Evolutionary conservation across 2,797 vertebrate genomes (phyloP).

Genomic region (Anguilla anguilla): DNA sequence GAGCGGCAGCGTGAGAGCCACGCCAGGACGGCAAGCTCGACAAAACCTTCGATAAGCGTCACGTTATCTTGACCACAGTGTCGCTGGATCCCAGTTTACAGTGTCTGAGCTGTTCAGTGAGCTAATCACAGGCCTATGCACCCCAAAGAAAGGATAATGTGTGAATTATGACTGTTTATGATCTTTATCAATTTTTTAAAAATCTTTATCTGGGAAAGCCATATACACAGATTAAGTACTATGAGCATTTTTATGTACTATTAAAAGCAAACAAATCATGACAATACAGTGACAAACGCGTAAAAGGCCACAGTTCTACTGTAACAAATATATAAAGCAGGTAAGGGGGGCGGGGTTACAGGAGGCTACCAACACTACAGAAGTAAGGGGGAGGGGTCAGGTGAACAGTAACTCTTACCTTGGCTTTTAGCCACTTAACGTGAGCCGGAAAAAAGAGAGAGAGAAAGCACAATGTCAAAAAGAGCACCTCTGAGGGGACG

Average conservation of each 20-base stretch:
- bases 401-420: conserved; percentile 81
- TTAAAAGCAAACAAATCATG: conserved; percentile 4
- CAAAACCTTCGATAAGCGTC: not conserved
- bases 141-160: no score
- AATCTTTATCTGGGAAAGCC: conserved; percentile 1
- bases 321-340: not conserved
- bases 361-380: not conserved
- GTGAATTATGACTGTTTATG: not conserved
- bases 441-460: conserved; percentile 78
- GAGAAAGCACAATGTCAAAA: conserved; percentile 77
- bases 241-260: not conserved
- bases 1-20: not conserved
- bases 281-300: conserved; percentile 30
- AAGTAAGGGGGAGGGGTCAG: not conserved
- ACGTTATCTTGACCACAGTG: not conserved
- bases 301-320: not conserved
- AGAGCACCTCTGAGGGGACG: conserved; percentile 73
- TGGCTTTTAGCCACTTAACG: conserved; percentile 98
- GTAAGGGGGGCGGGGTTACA: not conserved
- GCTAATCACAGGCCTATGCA: no score
- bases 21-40: not conserved
- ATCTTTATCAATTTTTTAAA: not conserved
- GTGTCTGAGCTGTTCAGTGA: no score
- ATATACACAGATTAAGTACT: not conserved
- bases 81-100: not conserved